Evolutionary conservation across 1,140 invertebrate species (phyloP).

Genomic region (Pachyrhynchus sulphureomaculatus): DNA sequence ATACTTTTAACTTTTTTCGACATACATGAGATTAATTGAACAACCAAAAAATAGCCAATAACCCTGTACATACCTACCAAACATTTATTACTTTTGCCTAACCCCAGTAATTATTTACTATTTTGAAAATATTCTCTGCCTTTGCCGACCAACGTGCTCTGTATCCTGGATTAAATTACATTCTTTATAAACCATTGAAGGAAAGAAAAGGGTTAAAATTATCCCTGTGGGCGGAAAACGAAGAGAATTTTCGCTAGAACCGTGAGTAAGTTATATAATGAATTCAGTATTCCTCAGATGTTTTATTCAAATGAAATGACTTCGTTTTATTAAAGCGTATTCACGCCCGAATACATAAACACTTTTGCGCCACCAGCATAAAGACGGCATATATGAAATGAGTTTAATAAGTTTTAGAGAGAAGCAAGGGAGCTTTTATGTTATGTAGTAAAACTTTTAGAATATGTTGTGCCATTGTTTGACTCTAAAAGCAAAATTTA

Average conservation of each 20-base stretch:
- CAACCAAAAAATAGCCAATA: too few relatives aligned
- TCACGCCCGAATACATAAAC: conserved; percentile 26
- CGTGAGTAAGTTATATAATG: conserved; percentile 1
- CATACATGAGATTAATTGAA: too few relatives aligned
- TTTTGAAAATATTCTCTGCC: too few relatives aligned
- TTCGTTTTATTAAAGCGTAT: conserved; percentile 31
- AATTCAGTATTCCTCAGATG: conserved; percentile 40
- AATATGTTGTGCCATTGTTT: conserved; percentile 4
- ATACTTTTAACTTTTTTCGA: too few relatives aligned
- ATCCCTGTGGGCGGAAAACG: neutral
- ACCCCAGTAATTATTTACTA: too few relatives aligned
- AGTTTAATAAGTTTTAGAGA: conserved; percentile 21
- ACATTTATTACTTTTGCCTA: too few relatives aligned
- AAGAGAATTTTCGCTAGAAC: conserved; percentile 1
- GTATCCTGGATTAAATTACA: neutral
- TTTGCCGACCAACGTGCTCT: neutral
- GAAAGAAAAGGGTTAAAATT: conserved; percentile 7
- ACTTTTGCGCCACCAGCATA: conserved; percentile 20
- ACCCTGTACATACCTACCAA: too few relatives aligned
- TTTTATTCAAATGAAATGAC: conserved; percentile 38
- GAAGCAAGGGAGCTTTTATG: conserved; percentile 18
- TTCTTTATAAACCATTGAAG: conserved; percentile 9
- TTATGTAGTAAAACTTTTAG: conserved; percentile 16
- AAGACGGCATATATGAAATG: conserved; percentile 14
- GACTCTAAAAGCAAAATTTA: conserved; percentile 1